Percentiles rank a stretch among this genome's conserved stretches.
Conservation (phyloP, 2,113 vertebrate species). For the Hirundichthys speculiger region DNA sequence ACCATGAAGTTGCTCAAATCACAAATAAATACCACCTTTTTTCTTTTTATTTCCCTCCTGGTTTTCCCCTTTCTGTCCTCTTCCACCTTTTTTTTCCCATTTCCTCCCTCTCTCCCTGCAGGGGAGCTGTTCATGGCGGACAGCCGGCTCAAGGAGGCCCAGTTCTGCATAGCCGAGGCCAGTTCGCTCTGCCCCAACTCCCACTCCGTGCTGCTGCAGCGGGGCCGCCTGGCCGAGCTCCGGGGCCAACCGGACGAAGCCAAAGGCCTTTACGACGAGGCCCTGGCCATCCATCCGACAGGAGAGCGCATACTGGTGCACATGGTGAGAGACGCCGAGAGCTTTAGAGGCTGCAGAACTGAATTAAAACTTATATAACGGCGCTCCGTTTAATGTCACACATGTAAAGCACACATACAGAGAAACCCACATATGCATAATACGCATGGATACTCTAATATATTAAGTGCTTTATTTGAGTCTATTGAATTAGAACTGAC, state of each 20-base stretch:
- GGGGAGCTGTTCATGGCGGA: conserved; percentile 96
- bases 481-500: conserved; percentile 25
- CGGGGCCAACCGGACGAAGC: conserved; percentile 89
- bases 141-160: conserved; percentile 89
- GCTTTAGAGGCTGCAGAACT: conserved; percentile 21
- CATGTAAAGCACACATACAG: conserved; percentile 10
- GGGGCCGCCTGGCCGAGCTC: conserved; percentile 90
- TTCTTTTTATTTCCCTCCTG: too few species aligned
- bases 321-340: conserved; percentile 85
- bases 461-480: conserved; percentile 29
- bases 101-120: conserved; percentile 58
- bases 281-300: conserved; percentile 91
- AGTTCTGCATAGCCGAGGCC: conserved; percentile 94
- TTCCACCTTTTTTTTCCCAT: too few species aligned
- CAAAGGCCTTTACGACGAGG: conserved; percentile 92
- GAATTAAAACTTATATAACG: conserved; percentile 15
- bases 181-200: conserved; percentile 91
- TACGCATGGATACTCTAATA: conserved; percentile 21
- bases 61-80: neutral
- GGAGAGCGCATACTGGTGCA: conserved; percentile 91
- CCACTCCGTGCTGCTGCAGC: conserved; percentile 91
- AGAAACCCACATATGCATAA: conserved; percentile 27
- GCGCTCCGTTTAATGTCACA: conserved; percentile 31
- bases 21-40: too few species aligned
- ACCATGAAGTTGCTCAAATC: too few species aligned